Evolutionary conservation across 1,140 invertebrate genomes (phyloP).

Genomic region (Kradibia gibbosae): DNA sequence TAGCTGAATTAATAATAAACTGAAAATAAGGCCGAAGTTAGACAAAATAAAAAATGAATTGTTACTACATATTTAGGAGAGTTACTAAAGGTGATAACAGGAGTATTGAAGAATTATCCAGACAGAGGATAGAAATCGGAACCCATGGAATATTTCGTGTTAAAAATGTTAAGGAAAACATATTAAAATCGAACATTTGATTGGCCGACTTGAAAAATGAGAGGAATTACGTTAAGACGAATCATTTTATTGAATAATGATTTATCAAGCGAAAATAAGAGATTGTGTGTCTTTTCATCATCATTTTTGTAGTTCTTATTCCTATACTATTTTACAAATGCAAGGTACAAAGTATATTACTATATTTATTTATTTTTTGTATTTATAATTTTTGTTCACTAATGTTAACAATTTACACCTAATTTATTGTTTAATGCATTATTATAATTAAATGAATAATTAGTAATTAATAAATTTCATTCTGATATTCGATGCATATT

Average conservation of each 20-base stretch:
- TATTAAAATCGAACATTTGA: conserved; percentile 57
- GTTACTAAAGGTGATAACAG: neutral
- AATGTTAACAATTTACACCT: no score
- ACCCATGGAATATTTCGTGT: conserved; percentile 18
- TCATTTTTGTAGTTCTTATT: conserved; percentile 45
- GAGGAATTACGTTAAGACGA: conserved; percentile 58
- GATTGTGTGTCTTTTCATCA: conserved; percentile 30
- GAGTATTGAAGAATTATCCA: neutral
- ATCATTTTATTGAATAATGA: conserved; percentile 56
- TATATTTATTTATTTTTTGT: no score
- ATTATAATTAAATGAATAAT: no score
- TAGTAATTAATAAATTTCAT: no score
- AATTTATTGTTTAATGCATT: no score
- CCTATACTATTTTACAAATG: conserved; percentile 28
- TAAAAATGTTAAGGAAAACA: conserved; percentile 60
- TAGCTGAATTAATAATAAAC: neutral
- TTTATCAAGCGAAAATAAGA: conserved; percentile 57
- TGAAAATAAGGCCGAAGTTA: neutral
- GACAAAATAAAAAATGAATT: neutral
- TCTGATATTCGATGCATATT: no score
- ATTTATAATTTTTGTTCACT: no score
- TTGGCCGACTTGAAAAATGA: conserved; percentile 49
- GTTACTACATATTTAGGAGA: neutral
- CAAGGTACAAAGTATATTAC: no score
- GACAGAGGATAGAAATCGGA: neutral